Evolutionary conservation across 2,888 invertebrate species (phyloP), one percentile per base, ranked within the genome.

Genomic region (Machimus rusticus): DNA sequence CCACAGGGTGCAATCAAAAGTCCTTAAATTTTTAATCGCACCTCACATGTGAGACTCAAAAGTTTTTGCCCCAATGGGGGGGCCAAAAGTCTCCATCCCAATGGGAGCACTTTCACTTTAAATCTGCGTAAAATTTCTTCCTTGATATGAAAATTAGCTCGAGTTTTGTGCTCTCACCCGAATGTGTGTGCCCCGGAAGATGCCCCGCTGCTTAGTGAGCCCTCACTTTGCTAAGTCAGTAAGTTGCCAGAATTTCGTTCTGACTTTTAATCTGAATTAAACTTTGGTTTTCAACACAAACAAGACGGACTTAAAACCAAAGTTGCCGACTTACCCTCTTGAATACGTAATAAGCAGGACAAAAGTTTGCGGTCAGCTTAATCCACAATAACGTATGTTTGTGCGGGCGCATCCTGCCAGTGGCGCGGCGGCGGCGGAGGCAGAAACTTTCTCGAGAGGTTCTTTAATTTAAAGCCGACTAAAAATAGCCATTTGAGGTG

Each of bases 181-280:
- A 78, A 19, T 78, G 78, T 78, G 37, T 77, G 14, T 78, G 78
- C 5, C 12, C 23, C 43, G 46, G 78, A 66, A 66, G 23, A 66
- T 23, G 12, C 66, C 66, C 66, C 28, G 23, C 57, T 66, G 66
- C 66, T 66, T 66, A 66, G 66, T 66, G 23, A 14, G 31, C 55
- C 76, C 9, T 28, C 55, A 34, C 3, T 55, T 28, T 43, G 55
- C 5, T 57, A 84, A 84, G 84, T 39, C 23, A 66, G 34, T 66
- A 74, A 84, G 39, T 84, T 43, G 66, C 16, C 43, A 46, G 37
- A 66, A 74, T 74, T 66, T 66, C 84, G 43, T 84, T 19, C 23
- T 84, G 84, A 84, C 84, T 84, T 84, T 84, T 84, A 66, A 39
- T 84, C 84, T 66, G 84, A 84, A 84, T 66, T 84, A 84, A 84